Percentiles rank a stretch among this genome's conserved stretches.
phyloP scores from a whole-genome alignment of 1,140 invertebrate genomes.

The Drosophila bocqueti region DNA sequence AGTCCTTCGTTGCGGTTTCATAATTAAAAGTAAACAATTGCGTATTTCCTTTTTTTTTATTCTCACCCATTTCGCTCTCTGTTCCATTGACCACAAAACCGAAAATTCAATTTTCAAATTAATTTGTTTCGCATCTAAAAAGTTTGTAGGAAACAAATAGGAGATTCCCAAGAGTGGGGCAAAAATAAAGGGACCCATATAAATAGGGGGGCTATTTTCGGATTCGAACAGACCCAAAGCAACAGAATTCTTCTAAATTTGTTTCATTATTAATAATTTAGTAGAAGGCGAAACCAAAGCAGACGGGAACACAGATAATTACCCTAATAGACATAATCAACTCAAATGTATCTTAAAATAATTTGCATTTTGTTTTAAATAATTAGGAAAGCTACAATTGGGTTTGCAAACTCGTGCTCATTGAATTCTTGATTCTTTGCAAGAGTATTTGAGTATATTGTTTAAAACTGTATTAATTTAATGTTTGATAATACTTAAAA shows the following conservation, averaged over 20 bases:
- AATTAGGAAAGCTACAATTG: not conserved
- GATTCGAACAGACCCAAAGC: constrained; percentile 28
- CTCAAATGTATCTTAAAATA: not conserved
- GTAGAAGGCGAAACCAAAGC: constrained; percentile 2
- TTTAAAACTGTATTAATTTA: not conserved
- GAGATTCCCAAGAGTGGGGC: constrained; percentile 38
- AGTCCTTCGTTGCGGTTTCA: constrained; percentile 63
- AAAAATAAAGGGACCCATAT: constrained; percentile 44
- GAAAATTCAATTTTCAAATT: constrained; percentile 66
- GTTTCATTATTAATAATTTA: constrained; percentile 18
- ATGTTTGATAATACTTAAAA: not conserved
- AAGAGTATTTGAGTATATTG: too few species aligned
- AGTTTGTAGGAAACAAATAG: constrained; percentile 33
- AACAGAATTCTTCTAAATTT: constrained; percentile 18
- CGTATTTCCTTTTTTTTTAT: constrained; percentile 16
- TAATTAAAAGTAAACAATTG: constrained; percentile 79
- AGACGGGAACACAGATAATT: constrained; percentile 5
- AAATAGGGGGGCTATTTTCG: constrained; percentile 70
- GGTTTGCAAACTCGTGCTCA: not conserved
- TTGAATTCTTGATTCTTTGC: too few species aligned
- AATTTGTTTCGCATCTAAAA: constrained; percentile 55
- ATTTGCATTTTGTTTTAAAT: constrained; percentile 17
- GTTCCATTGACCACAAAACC: constrained; percentile 37
- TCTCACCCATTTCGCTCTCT: constrained; percentile 1
- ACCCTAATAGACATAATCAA: constrained; percentile 16